Evolutionary conservation across 2,113 vertebrate species (phyloP), one percentile per base, ranked within the genome.

Genomic region (Dromas ardeola): DNA sequence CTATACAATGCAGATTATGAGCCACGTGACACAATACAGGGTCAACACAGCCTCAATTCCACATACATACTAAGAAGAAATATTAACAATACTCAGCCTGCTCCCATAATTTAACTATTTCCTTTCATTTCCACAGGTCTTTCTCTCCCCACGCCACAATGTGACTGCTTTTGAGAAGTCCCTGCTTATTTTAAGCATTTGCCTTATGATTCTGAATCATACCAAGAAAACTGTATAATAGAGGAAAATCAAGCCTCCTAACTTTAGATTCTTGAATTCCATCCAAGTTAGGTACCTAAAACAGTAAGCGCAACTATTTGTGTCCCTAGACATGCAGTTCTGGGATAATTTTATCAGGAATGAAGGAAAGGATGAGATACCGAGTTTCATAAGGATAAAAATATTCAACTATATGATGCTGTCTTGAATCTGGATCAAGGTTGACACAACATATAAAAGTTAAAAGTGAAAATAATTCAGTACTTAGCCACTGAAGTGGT

Each of bases 151-250:
- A 56, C 36, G 17, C 8, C 26, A 45, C 38, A 32, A 30, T 1
- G 4, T 40, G 15, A 79, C 56, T 55, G 30, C 55, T 90, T 81
- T 78, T 83, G 71, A 56, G 18, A 88, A 80, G 29, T 21, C 55
- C 38, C 38, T 66, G 45, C 65, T 81, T 94, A 81, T 78, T 96
- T 95, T 89, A 91, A 91, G 52, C 52, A 40, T 27, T 73, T 93
- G 42, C 30, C 81, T 96, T 81, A 67, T 71, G 95, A 96, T 91
- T 89, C 72, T 95, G 83, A 95, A 87, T 87, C 86, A 87, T 9
- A 63, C 42, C 2, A 13, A 92, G 83, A 89, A 67, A 89, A 63
- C 17, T 13, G 34, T 34, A 6, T 30, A 79, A 45, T 2, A 59
- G 43, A 81, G 47, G 42, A 94, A 95, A 95, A 56, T 72, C 59